A percentile compares a stretch with the other conserved stretches of the same genome.
phyloP scores from a whole-genome alignment of 2,797 vertebrate genomes.

The Delichon dasypus region DNA sequence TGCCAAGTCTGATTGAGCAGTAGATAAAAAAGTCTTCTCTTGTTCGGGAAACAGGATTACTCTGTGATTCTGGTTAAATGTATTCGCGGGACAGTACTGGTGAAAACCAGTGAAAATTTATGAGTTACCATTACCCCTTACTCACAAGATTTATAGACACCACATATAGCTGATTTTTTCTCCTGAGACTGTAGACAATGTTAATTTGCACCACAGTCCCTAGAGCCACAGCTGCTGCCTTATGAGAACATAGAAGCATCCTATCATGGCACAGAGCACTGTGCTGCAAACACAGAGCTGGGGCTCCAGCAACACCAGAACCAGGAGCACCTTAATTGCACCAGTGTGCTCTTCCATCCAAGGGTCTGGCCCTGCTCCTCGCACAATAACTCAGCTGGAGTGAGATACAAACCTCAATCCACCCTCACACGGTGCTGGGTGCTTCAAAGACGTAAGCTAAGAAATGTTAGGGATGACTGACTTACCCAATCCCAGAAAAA shows the following conservation, averaged over 20 bases:
- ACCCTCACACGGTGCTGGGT: neutral
- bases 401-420: neutral
- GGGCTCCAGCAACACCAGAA: neutral
- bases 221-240: neutral
- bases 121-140: neutral
- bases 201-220: neutral
- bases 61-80: neutral
- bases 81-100: neutral
- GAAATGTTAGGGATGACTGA: neutral
- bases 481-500: neutral
- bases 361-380: neutral
- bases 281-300: neutral
- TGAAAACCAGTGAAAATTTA: neutral
- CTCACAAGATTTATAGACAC: neutral
- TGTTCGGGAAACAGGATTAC: neutral
- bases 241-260: neutral
- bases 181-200: neutral
- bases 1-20: neutral
- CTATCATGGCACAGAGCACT: too few relatives aligned
- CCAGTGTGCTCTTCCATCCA: neutral
- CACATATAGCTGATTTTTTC: neutral
- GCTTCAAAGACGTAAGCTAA: neutral
- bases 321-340: neutral
- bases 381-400: accelerated
- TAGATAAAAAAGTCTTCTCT: neutral